Base-by-base conservation (phyloP, 2,113 vertebrate genomes). In the Corapipo altera region DNA sequence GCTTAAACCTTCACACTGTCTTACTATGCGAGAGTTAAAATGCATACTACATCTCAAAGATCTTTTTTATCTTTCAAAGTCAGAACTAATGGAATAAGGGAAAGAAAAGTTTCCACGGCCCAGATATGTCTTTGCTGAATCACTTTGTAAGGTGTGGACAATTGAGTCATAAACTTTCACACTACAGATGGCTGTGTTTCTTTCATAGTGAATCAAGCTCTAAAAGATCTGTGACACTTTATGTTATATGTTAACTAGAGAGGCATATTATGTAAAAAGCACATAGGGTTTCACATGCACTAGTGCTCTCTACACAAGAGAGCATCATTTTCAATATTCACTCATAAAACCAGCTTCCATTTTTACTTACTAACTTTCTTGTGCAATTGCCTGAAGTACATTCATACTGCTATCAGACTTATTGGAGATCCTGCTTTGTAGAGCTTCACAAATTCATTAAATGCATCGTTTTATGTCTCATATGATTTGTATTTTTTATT, bases 211-310 rank as follows among this genome's bases (percentile, higher is more conserved):
- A 96, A 93, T 89, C 83, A 86, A 95, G 89, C 80, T 93, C 61
- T 79, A 88, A 74, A 86, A 93, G 73, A 84, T 91, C 96, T 95
- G 85, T 96, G 96, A 97, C 95, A 96, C 88, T 97, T 95, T 91
- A 96, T 94, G 95, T 96, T 96, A 94, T 95, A 97, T 95, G 96
- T 96, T 97, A 96, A 94, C 93, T 91, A 93, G 88, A 90, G 75
- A 96, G 90, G 91, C 91, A 95, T 90, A 88, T 96, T 97, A 97
- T 96, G 94, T 97, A 96, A 97, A 97, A 97, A 96, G 85, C 89
- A 95, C 93, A 94, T 90, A 97, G 95, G 74, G 74, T 91, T 97
- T 94, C 93, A 95, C 85, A 96, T 93, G 87, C 85, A 96, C 89
- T 95, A 95, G 79, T 96, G 95, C 93, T 96, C 91, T 91, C 87